phyloP scores from a whole-genome alignment of 2,113 vertebrate genomes.

The Indri indri region DNA sequence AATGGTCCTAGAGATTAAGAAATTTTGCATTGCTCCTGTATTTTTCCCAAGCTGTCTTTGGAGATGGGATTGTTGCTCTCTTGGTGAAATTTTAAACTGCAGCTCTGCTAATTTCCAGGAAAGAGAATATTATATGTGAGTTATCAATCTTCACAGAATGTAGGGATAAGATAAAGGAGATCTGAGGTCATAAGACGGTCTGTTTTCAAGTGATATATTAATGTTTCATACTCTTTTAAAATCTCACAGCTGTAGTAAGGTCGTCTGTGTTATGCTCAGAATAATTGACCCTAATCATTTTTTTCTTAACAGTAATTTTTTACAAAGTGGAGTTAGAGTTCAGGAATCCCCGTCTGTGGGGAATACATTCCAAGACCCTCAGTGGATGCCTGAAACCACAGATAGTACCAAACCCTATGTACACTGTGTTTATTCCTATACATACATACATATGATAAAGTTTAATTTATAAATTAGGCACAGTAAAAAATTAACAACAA shows the following conservation, averaged over 20 bases:
- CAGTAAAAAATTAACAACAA: neutral
- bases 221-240: neutral
- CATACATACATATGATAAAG: neutral
- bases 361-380: neutral
- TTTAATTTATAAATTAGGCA: neutral
- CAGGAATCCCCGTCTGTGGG: neutral
- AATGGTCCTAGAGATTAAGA: slow-evolving; percentile 51
- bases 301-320: slow-evolving; percentile 10
- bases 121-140: slow-evolving; percentile 27
- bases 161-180: slow-evolving; percentile 3
- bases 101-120: slow-evolving; percentile 42
- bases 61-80: neutral
- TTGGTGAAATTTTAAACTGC: neutral
- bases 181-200: neutral
- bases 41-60: slow-evolving; percentile 53
- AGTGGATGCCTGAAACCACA: neutral
- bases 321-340: neutral
- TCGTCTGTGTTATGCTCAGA: neutral
- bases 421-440: neutral
- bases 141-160: slow-evolving; percentile 19
- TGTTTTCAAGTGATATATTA: neutral
- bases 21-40: neutral
- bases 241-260: neutral
- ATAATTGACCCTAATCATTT: neutral
- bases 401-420: neutral